Base-by-base conservation (phyloP, 64 coral and sea anemone species). In the Acropora yongei region DNA sequence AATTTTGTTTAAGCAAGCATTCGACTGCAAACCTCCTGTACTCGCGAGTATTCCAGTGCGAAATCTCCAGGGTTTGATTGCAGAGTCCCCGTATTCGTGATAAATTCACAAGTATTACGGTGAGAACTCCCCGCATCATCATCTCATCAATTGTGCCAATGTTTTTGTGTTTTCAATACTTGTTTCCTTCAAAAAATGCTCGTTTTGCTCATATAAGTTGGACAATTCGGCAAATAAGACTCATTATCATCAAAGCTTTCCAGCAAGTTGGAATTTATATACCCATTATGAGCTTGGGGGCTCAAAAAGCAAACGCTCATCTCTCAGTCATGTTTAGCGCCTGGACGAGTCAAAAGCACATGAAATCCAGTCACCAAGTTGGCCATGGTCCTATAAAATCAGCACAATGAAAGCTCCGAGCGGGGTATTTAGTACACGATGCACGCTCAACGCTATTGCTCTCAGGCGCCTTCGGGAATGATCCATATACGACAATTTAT, bases 311-410 rank as follows among this genome's bases (percentile, higher is more conserved):
- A 74, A 74, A 74, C 41, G 72, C 72, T 74, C 72, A 30, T 74
- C 72, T 74, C 72, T 43, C 41, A n/a, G 72, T 74, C 72, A 39
- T 74, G 72, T 40, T 74, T 74, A 74, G 41, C 18, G 72, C n/a
- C 72, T 74, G 72, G 72, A 74, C 72, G 72, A 74, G 72, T 74
- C 72, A 74, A 74, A 40, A 43, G 30, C 30, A 30, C 30, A 30
- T 30, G 30, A 30, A 30, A 30, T 30, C 30, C 30, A 30, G 30
- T 30, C 30, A 30, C 30, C 30, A 30, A 30, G 30, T 30, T 30
- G 30, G 1, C 68, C 30, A 30, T 30, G 30, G 30, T 30, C 30
- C 58, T 63, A 18, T 13, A 63, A 63, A 63, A 63, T 63, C 58
- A 63, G 9, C 58, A 11, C 11, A 63, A 63, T 63, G 58, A 63